A percentile compares a stretch with the other conserved stretches of the same genome.
Conservation (phyloP, 2,888 invertebrate species). For the Plagiodera versicolora region DNA sequence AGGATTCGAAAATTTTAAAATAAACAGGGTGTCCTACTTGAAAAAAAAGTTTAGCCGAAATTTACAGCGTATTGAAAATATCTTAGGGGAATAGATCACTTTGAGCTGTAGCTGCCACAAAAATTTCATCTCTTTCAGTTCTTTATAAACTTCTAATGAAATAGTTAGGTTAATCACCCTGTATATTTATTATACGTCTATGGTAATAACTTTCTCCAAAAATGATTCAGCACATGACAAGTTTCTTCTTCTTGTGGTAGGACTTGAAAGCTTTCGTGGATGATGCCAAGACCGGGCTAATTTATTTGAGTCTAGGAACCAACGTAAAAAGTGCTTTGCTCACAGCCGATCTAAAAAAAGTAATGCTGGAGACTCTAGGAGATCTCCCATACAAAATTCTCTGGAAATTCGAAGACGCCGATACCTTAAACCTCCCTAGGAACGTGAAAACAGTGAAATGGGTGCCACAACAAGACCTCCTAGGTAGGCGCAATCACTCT, state of each 20-base stretch:
- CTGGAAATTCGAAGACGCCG: constrained; percentile 39
- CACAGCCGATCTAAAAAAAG: constrained; percentile 9
- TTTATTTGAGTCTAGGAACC: constrained; percentile 39
- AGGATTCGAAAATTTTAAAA: too few species aligned
- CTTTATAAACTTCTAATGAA: too few species aligned
- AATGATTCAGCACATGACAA: too few species aligned
- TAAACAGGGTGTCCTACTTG: too few species aligned
- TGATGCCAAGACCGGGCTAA: constrained; percentile 29
- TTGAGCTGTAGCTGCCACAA: too few species aligned
- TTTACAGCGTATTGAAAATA: too few species aligned
- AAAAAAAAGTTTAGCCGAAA: too few species aligned
- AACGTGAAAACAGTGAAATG: constrained; percentile 37
- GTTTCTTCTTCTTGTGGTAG: constrained; percentile 5
- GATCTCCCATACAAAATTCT: constrained; percentile 35
- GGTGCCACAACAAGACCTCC: constrained; percentile 35
- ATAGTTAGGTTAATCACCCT: too few species aligned
- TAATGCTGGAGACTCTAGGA: constrained; percentile 28
- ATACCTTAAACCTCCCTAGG: constrained; percentile 23
- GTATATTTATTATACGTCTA: too few species aligned
- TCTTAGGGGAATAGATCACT: too few species aligned
- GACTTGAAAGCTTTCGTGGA: constrained; percentile 28
- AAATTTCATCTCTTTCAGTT: too few species aligned
- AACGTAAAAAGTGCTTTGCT: constrained; percentile 30
- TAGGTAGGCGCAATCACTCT: constrained; percentile 29
- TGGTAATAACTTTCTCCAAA: too few species aligned